These are phyloP conservation scores for Austrolebias charrua DNA, from an alignment of 2,797 vertebrate genomes.

Conservation along the genomic window DNA sequence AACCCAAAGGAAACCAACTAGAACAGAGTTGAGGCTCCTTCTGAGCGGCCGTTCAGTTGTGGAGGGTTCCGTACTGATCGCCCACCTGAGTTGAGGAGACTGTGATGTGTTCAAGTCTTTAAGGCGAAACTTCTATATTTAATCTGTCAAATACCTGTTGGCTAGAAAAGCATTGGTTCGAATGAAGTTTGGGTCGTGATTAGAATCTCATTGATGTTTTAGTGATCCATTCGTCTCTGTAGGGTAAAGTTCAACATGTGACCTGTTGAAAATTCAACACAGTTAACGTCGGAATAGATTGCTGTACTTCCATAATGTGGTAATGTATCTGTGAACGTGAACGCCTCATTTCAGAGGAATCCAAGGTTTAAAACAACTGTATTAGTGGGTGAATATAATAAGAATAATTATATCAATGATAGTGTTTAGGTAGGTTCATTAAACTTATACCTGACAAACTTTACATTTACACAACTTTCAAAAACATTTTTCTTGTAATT, in stretches of 20 bases:
- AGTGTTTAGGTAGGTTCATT: too few relatives aligned
- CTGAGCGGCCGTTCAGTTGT: slow-evolving; percentile 21
- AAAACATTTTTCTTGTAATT: too few relatives aligned
- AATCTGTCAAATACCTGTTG: slow-evolving; percentile 24
- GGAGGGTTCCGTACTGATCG: slow-evolving; percentile 11
- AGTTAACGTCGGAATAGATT: slow-evolving; percentile 18
- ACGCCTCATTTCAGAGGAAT: slow-evolving; percentile 16
- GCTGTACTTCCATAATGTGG: slow-evolving; percentile 40
- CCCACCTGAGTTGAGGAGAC: slow-evolving; percentile 25
- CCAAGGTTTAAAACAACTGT: neutral
- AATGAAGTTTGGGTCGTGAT: slow-evolving; percentile 28
- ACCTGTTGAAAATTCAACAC: slow-evolving; percentile 42
- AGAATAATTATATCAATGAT: neutral
- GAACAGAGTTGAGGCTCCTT: slow-evolving; percentile 30
- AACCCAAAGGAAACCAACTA: slow-evolving; percentile 26
- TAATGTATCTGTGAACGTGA: slow-evolving; percentile 54
- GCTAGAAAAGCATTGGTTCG: slow-evolving; percentile 30
- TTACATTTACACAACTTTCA: too few relatives aligned
- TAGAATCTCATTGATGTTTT: slow-evolving; percentile 28
- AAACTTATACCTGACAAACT: too few relatives aligned
- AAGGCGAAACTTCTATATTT: slow-evolving; percentile 24
- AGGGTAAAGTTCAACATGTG: slow-evolving; percentile 35
- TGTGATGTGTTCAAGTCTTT: slow-evolving; percentile 23
- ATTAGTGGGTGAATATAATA: slow-evolving; percentile 7
- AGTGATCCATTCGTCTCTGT: slow-evolving; percentile 51